These are phyloP conservation scores for Scatophagus argus DNA, from an alignment of 2,113 vertebrate genomes.

Conservation along the genomic window DNA sequence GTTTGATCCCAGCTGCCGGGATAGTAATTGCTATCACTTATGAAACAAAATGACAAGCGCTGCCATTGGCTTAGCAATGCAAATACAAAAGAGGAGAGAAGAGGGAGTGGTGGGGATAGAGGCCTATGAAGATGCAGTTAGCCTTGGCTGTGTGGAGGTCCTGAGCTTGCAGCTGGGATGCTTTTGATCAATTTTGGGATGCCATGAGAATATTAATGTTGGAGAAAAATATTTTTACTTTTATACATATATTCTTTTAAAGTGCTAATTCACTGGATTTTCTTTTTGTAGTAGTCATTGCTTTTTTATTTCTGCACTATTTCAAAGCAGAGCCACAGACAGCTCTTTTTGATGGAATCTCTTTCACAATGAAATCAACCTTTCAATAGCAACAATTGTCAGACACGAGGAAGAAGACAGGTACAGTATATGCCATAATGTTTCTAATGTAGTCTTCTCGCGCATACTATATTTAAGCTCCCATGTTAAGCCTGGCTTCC, in stretches of 20 bases:
- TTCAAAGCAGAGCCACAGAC: not conserved
- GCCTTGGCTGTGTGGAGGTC: conserved; percentile 2
- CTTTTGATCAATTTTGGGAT: conserved; percentile 12
- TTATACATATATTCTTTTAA: conserved; percentile 14
- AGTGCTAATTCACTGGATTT: conserved; percentile 2
- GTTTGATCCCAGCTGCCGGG: conserved; percentile 74
- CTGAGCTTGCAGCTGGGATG: not conserved
- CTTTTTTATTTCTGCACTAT: not conserved
- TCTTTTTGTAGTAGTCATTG: not conserved
- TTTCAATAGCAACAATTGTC: no score
- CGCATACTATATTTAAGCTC: not conserved
- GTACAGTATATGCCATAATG: not conserved
- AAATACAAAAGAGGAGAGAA: conserved; percentile 56
- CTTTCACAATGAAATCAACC: no score
- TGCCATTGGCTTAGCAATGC: conserved; percentile 64
- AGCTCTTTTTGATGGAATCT: not conserved
- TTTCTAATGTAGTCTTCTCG: not conserved
- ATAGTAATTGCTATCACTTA: conserved; percentile 78
- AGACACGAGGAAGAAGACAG: not conserved
- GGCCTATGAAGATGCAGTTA: conserved; percentile 23
- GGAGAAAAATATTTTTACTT: not conserved
- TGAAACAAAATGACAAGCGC: conserved; percentile 73
- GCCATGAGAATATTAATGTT: not conserved
- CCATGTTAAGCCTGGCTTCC: not conserved
- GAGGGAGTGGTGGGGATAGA: conserved; percentile 7